Evolutionary conservation across 2,797 vertebrate species (phyloP).

Genomic region (Numenius phaeopus): DNA sequence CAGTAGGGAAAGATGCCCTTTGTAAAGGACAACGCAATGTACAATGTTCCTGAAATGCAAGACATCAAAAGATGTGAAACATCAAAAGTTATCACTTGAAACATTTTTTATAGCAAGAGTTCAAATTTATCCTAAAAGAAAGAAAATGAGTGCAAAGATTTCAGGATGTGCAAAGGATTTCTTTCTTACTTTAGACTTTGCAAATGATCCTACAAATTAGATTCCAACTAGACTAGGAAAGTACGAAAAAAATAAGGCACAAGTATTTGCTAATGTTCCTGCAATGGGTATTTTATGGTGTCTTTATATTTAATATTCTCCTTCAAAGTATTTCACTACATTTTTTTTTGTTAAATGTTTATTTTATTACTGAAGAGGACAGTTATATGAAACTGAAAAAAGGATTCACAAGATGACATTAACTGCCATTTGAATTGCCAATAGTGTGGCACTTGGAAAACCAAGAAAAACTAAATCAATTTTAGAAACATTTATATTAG

Average conservation of each 20-base stretch:
- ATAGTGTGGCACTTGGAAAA: not conserved
- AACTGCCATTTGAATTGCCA: not conserved
- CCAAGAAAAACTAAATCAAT: not conserved
- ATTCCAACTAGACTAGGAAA: not conserved
- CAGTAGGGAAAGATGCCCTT: not conserved
- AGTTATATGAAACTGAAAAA: not conserved
- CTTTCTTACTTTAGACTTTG: not conserved
- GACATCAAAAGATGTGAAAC: not conserved
- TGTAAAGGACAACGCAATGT: not conserved
- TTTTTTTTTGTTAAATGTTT: not conserved
- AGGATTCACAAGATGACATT: not conserved
- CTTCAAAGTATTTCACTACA: not conserved
- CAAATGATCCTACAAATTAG: not conserved
- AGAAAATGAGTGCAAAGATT: not conserved
- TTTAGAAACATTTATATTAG: not conserved
- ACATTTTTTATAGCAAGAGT: not conserved
- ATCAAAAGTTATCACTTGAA: not conserved
- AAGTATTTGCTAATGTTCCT: not conserved
- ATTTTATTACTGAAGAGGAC: not conserved
- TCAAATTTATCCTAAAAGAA: not conserved
- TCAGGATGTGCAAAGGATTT: not conserved
- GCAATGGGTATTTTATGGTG: not conserved
- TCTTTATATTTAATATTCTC: not conserved
- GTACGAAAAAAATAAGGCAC: not conserved
- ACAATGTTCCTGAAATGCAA: not conserved